Percentiles rank a stretch among this genome's conserved stretches.
Conservation (phyloP, 2,888 invertebrate species). For the Argynnis bischoffii region DNA sequence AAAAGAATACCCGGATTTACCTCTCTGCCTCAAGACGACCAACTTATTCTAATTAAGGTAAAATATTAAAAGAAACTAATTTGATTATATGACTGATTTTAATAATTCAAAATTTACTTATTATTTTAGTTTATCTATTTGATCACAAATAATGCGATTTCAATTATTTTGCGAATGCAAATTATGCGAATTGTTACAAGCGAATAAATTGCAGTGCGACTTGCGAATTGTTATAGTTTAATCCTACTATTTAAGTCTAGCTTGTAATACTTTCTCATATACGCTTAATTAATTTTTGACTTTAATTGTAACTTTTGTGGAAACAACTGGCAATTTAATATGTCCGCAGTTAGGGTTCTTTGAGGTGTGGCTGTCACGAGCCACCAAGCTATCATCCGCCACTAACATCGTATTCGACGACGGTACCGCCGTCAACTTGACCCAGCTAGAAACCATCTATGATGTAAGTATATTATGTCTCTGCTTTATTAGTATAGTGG, state of each 20-base stretch:
- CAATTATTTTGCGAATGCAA: no score
- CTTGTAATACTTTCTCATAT: neutral
- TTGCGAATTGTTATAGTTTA: neutral
- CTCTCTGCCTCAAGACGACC: slow-evolving; percentile 96
- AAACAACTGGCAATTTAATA: slow-evolving; percentile 46
- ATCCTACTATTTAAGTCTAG: no score
- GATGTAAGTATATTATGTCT: slow-evolving; percentile 80
- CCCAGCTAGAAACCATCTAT: slow-evolving; percentile 93
- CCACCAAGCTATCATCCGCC: slow-evolving; percentile 89
- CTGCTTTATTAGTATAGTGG: no score
- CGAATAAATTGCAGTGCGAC: neutral
- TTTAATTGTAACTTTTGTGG: slow-evolving; percentile 5
- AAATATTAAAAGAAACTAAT: neutral
- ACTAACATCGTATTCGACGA: slow-evolving; percentile 93
- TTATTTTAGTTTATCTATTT: neutral
- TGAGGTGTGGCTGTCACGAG: slow-evolving; percentile 96
- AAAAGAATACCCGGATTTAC: slow-evolving; percentile 97
- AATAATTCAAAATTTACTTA: neutral
- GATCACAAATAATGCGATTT: no score
- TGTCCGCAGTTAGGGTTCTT: slow-evolving; percentile 89
- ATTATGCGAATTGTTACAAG: no score
- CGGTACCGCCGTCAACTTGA: slow-evolving; percentile 90
- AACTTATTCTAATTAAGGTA: slow-evolving; percentile 96
- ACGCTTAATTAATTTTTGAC: neutral
- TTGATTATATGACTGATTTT: no score